Evolutionary conservation across 2,797 vertebrate species (phyloP), one percentile per base, ranked within the genome.

Genomic region (Sternotherus odoratus): DNA sequence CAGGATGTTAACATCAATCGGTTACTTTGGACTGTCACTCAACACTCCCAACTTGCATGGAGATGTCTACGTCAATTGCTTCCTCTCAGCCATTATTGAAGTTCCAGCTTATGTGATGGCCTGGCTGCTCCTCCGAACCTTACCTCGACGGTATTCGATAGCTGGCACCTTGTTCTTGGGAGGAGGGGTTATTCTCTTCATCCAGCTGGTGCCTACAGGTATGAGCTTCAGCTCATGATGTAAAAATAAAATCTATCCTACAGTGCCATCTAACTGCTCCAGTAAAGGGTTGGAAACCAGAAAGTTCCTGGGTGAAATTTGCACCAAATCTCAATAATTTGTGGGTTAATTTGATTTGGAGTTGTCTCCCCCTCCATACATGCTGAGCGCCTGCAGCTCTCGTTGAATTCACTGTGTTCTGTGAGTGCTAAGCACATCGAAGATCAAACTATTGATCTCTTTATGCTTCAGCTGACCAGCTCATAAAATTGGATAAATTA

Each of bases 21-120:
- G 98, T 93, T 99, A 99, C 96, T 99, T 98, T 80, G 98, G 97
- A 16, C 97, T 99, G 63, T 99, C 99, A 83, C 98, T 99, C 86
- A 99, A 98, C 95, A 98, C 99, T 11, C 98, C 98, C 17, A 99
- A 99, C 95, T 98, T 99, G 79, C 98, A 99, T 4, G 99, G 99
- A 4, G 93, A 98, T 90, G 85, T 96, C n/a, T 99, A 98, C 90
- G 24, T 99, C 93, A 99, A 99, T 98, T 99, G 99, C 54, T 99
- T 99, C 97, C 97, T 99, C 91, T 99, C 99, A 0, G 99, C 98
- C 17, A 75, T 98, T 88, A 98, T 98, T n/a, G 99, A 99, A 95
- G 96, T 99, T 12, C 99, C 99, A 1, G 99, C 99, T 3, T 99
- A 99, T 5, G 23, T 97, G 74, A 94, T 98, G 16, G 98, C 99